Conservation (phyloP, 2,797 vertebrate species). For the Lutjanus campechanus region DNA sequence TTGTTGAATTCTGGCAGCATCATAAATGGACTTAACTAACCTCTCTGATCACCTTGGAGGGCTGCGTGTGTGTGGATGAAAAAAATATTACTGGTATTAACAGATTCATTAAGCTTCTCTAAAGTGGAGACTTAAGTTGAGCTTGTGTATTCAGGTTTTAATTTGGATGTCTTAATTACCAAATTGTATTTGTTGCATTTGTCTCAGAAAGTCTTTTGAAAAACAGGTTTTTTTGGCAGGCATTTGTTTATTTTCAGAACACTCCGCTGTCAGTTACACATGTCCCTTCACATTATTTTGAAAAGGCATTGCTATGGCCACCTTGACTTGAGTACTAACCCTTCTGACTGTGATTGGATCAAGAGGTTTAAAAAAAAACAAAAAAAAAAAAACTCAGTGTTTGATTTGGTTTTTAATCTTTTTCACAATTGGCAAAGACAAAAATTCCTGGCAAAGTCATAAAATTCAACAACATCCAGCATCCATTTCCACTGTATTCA, state of each 20-base stretch:
- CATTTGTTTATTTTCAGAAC: constrained; percentile 51
- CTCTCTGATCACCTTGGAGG: neutral
- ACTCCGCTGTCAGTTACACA: constrained; percentile 62
- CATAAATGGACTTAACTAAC: neutral
- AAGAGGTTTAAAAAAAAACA: neutral
- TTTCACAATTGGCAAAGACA: neutral
- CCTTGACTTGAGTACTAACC: constrained; percentile 43
- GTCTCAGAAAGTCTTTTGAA: constrained; percentile 36
- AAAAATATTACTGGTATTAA: neutral
- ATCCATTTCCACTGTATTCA: neutral
- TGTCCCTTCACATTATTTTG: constrained; percentile 45
- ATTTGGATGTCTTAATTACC: constrained; percentile 9
- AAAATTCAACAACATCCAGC: neutral
- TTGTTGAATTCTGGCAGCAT: neutral
- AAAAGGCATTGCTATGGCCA: constrained; percentile 53
- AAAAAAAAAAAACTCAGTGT: neutral
- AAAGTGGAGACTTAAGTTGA: constrained; percentile 8
- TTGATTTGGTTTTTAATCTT: neutral
- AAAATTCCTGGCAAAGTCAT: neutral
- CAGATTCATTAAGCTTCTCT: constrained; percentile 12
- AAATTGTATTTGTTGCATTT: neutral
- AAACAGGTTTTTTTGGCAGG: constrained; percentile 58
- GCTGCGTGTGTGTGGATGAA: neutral
- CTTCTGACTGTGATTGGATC: constrained; percentile 26
- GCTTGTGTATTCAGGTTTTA: constrained; percentile 6